phyloP scores from a whole-genome alignment of 2,888 invertebrate species.

The Cryptocephalus moraei region DNA sequence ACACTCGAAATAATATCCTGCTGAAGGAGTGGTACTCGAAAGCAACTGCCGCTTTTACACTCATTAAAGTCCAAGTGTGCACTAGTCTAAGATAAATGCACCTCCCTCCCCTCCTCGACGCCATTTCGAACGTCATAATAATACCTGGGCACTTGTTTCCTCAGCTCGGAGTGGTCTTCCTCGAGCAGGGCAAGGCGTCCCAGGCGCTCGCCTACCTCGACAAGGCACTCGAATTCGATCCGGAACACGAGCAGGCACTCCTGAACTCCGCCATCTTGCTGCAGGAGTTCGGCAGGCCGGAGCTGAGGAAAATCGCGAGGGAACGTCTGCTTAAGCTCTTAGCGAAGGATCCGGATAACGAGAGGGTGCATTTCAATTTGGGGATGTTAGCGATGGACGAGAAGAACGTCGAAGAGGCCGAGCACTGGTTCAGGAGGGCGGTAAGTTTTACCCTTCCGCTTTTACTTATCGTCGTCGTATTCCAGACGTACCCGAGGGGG shows the following conservation, averaged over 20 bases:
- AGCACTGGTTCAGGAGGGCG: constrained; percentile 68
- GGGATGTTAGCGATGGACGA: constrained; percentile 95
- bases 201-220: constrained; percentile 88
- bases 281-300: constrained; percentile 78
- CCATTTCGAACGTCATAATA: no score
- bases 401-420: constrained; percentile 77
- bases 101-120: no score
- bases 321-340: constrained; percentile 74
- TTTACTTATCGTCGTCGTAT: not conserved
- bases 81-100: no score
- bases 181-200: constrained; percentile 85
- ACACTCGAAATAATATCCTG: no score
- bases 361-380: constrained; percentile 87
- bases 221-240: constrained; percentile 84
- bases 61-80: no score
- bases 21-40: no score
- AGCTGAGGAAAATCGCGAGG: constrained; percentile 67
- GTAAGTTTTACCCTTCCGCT: constrained; percentile 2
- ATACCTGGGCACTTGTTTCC: constrained; percentile 19
- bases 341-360: constrained; percentile 68
- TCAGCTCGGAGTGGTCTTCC: constrained; percentile 84
- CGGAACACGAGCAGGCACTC: constrained; percentile 89
- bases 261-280: constrained; percentile 91
- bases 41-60: no score
- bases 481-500: constrained; percentile 44